Evolutionary conservation across 2,888 invertebrate genomes (phyloP).

Genomic region (Priocnemis perturbator): DNA sequence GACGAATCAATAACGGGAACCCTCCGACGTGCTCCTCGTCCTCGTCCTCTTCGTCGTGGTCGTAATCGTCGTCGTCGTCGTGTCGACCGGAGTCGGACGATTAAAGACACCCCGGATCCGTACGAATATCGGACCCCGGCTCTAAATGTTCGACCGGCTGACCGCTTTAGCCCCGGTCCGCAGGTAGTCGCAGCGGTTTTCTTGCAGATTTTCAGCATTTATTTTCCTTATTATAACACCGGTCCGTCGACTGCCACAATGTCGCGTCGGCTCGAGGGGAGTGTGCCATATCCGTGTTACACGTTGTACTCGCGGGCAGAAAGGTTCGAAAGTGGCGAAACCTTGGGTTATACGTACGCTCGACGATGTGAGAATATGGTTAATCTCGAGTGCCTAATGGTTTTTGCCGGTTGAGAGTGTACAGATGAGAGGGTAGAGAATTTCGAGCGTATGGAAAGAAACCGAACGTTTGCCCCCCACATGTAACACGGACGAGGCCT

Average conservation of each 20-base stretch:
- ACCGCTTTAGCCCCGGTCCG: conserved; percentile 7
- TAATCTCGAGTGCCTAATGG: no score
- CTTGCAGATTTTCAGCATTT: conserved; percentile 42
- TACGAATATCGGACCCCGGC: neutral
- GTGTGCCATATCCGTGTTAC: conserved; percentile 32
- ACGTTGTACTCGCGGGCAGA: conserved; percentile 21
- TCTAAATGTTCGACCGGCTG: neutral
- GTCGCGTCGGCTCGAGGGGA: conserved; percentile 17
- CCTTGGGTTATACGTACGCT: no score
- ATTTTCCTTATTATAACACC: conserved; percentile 45
- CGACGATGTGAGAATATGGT: no score
- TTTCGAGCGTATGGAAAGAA: conserved; percentile 1
- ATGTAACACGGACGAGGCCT: conserved; percentile 61
- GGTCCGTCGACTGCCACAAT: conserved; percentile 40
- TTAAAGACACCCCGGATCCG: neutral
- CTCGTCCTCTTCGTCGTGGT: neutral
- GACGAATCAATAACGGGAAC: conserved; percentile 54
- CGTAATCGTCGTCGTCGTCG: no score
- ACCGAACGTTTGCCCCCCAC: conserved; percentile 48
- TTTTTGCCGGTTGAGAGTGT: no score
- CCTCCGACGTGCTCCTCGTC: conserved; percentile 19
- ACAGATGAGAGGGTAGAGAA: neutral
- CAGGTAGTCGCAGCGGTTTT: conserved; percentile 20
- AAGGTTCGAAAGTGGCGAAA: neutral
- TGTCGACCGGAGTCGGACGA: neutral